Base-by-base conservation (phyloP, 2,797 vertebrate species). In the Helostoma temminkii region DNA sequence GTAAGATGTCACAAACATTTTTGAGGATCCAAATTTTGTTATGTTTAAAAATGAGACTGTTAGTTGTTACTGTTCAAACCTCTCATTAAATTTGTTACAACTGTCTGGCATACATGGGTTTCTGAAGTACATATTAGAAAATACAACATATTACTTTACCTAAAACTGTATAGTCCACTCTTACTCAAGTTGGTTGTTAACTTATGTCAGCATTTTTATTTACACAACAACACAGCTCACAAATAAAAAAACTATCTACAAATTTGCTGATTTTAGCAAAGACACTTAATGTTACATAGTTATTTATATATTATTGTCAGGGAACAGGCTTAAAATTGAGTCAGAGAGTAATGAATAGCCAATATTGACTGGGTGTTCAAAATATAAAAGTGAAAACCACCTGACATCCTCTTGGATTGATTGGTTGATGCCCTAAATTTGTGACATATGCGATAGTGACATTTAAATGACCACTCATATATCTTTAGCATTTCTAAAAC, bases 401-500 rank as follows among this genome's bases (percentile, higher is more conserved):
- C 22, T 41, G 18, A 9, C 19, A n/a, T 19, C 19, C 8, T 42
- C 10, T 37, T 37, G 7, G 18, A 19, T 42, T 18, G 1, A 45
- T 45, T 5, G 19, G 5, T 22, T 9, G 42, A 21, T 45, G 9
- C 1, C 42, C 8, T 21, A 22, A 8, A 42, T 9, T 42, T n/a
- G 37, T 39, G 37, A 16, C 15, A 0, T 18, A 6, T 39, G 2
- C 18, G 9, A n/a, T 3, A 15, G 9, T 19, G 18, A 3, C 41
- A 42, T 42, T 19, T 19, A 42, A 42, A 42, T 19, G 8, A 9
- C 18, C n/a, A 19, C n/a, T 9, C 19, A 42, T 8, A 41, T 9
- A 19, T 19, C n/a, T 42, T 42, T 42, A 19, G 39, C 39, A 41
- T 9, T 49, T 53, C 26, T 28, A 18, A 57, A 67, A 34, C 53